Percentiles rank a stretch among this genome's conserved stretches.
These are phyloP conservation scores for Ptiloglossa arizonensis DNA, from an alignment of 1,140 invertebrate species.

Conservation along the genomic window DNA sequence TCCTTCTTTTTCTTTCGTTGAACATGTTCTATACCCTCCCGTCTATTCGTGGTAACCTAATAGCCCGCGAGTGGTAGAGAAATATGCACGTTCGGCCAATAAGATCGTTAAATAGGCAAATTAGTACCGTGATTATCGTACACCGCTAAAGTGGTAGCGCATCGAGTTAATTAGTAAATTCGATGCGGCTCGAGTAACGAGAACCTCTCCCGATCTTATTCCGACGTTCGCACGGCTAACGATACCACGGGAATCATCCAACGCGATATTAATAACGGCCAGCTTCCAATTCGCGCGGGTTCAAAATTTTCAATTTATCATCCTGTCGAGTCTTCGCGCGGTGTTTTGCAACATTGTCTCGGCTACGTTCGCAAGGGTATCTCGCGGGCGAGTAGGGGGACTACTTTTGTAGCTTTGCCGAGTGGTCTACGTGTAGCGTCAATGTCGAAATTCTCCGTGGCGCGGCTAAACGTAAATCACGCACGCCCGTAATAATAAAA, in stretches of 20 bases:
- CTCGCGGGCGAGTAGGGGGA: too few relatives aligned
- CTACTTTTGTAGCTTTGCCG: conserved; percentile 10
- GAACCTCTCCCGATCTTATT: too few relatives aligned
- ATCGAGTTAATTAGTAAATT: neutral
- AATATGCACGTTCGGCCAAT: too few relatives aligned
- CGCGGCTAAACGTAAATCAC: conserved; percentile 26
- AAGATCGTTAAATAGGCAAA: conserved; percentile 70
- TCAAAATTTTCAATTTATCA: conserved; percentile 1
- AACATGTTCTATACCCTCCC: too few relatives aligned
- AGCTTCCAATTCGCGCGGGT: too few relatives aligned
- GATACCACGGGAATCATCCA: too few relatives aligned
- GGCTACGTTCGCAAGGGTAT: too few relatives aligned
- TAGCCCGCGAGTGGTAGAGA: too few relatives aligned
- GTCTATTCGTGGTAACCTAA: too few relatives aligned
- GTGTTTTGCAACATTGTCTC: conserved; percentile 19
- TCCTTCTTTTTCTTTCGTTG: too few relatives aligned
- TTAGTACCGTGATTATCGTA: conserved; percentile 65
- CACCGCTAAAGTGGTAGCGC: conserved; percentile 44
- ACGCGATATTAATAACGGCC: neutral
- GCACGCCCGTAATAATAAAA: conserved; percentile 10
- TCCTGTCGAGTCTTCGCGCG: neutral
- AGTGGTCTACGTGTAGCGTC: neutral
- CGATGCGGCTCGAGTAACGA: too few relatives aligned
- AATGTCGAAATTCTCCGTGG: conserved; percentile 27
- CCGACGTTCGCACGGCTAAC: too few relatives aligned